Evolutionary conservation across 2,113 vertebrate genomes (phyloP), one percentile per base, ranked within the genome.

Genomic region (Calidris pugnax): DNA sequence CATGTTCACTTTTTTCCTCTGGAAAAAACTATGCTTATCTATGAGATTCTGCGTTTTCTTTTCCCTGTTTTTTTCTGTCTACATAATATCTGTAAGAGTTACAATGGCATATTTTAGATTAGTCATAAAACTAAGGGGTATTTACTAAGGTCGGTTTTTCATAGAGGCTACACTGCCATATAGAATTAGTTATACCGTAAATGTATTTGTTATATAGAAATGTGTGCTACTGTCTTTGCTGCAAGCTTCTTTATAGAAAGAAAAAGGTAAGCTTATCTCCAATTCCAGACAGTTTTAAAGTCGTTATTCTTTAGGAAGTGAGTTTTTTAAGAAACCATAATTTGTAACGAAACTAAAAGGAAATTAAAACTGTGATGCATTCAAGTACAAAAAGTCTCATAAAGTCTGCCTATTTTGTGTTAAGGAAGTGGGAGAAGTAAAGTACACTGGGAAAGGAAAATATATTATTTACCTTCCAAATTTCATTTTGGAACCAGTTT

Each of bases 401-500:
- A 67, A 95, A 86, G n/a, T 77, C 47, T 95, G 41, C 32, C 69
- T 67, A 59, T 63, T 84, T 85, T 91, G 62, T 74, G 47, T 71
- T 85, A 83, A 93, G 77, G 74, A 93, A 80, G 43, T 47, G 24
- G 91, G 51, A 75, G 53, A 95, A 93, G 48, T 88, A 51, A 88
- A 93, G 85, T 78, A 89, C 32, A n/a, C 78, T 85, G 53, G 14
- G 35, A 84, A 94, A 95, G 83, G 41, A 83, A 55, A 92, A 92
- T 53, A n/a, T 18, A 73, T 72, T 89, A 95, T 93, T 97, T 95
- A 85, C 62, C 45, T n/a, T 95, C 57, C 81, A 96, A 62, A 85
- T 97, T 95, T 95, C 9, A 56, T 95, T 87, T 77, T 92, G 82
- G 91, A 90, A 87, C 50, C 33, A 30, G 15, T 64, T 97, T 97